These are phyloP conservation scores for Plagiodera versicolora DNA, from an alignment of 2,888 invertebrate species.

Conservation along the genomic window DNA sequence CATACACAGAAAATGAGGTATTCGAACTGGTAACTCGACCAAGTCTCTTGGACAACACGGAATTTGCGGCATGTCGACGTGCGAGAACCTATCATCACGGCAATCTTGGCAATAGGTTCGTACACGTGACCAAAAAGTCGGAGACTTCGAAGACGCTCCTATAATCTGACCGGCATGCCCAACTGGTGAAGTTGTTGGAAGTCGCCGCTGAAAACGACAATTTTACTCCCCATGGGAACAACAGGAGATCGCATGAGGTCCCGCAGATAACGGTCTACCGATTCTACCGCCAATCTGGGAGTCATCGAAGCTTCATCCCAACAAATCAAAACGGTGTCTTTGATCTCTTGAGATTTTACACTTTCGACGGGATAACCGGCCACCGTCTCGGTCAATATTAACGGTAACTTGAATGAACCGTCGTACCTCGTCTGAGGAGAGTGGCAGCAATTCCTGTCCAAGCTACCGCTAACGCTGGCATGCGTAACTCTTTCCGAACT, in stretches of 20 bases:
- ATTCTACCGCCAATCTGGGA: slow-evolving; percentile 8
- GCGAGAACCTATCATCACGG: no score
- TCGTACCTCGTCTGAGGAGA: no score
- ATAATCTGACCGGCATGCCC: slow-evolving; percentile 6
- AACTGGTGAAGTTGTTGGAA: slow-evolving; percentile 30
- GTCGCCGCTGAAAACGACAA: slow-evolving; percentile 31
- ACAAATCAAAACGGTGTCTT: background rate
- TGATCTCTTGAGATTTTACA: background rate
- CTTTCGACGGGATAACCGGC: background rate
- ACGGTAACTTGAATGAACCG: background rate
- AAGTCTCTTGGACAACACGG: no score
- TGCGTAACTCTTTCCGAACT: no score
- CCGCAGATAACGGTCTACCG: slow-evolving; percentile 16
- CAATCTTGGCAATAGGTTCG: no score
- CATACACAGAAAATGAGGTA: no score
- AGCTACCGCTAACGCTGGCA: no score
- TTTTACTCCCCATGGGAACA: slow-evolving; percentile 23
- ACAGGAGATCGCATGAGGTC: slow-evolving; percentile 10
- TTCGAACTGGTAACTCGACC: no score
- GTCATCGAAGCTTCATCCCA: slow-evolving; percentile 33
- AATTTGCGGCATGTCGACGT: no score
- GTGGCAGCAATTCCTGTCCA: no score
- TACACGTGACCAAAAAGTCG: background rate
- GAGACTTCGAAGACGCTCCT: background rate
- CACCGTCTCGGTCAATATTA: background rate